Evolutionary conservation across 2,888 invertebrate genomes (phyloP).

Genomic region (Clepsis dumicolana): DNA sequence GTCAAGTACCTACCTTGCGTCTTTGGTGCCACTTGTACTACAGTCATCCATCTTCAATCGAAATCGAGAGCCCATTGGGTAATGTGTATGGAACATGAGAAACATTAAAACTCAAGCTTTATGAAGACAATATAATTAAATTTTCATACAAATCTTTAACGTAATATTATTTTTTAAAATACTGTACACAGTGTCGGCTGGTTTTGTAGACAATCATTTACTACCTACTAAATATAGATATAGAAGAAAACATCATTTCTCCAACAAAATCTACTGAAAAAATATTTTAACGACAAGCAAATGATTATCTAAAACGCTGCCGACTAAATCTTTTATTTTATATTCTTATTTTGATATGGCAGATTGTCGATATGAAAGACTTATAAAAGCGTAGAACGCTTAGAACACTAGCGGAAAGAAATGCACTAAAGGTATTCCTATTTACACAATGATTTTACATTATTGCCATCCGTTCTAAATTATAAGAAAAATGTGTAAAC

Average conservation of each 20-base stretch:
- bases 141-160: slow-evolving; percentile 94
- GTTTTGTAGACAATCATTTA: slow-evolving; percentile 74
- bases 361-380: slow-evolving; percentile 89
- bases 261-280: slow-evolving; percentile 42
- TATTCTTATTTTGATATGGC: slow-evolving; percentile 88
- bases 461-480: slow-evolving; percentile 60
- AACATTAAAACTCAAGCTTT: slow-evolving; percentile 69
- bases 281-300: slow-evolving; percentile 55
- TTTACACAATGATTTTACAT: slow-evolving; percentile 71
- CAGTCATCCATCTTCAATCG: neutral
- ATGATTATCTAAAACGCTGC: slow-evolving; percentile 72
- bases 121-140: slow-evolving; percentile 88
- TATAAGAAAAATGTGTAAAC: slow-evolving; percentile 62
- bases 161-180: slow-evolving; percentile 91
- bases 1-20: too few relatives aligned
- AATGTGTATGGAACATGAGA: neutral
- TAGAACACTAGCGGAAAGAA: slow-evolving; percentile 72
- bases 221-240: slow-evolving; percentile 50
- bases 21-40: too few relatives aligned
- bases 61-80: neutral
- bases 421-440: slow-evolving; percentile 76
- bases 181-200: slow-evolving; percentile 88
- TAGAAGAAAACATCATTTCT: slow-evolving; percentile 72
- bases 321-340: slow-evolving; percentile 80
- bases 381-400: slow-evolving; percentile 74